Base-by-base conservation (phyloP, 2,113 vertebrate genomes). In the Corythoichthys haematopterus region DNA sequence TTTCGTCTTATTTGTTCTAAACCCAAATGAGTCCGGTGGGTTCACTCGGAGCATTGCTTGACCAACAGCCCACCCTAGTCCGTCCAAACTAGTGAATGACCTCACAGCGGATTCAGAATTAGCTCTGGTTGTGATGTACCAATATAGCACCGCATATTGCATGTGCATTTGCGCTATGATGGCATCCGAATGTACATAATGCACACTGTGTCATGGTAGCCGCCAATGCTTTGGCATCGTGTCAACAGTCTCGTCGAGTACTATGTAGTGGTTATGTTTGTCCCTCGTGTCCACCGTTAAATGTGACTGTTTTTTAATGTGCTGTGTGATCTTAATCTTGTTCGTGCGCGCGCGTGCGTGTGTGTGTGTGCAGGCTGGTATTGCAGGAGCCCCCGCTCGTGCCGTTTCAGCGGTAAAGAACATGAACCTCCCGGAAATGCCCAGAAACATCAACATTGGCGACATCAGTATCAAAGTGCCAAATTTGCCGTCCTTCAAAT, bases 381-480 rank as follows among this genome's bases (percentile, higher is more conserved):
- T 98, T 91, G 96, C 97, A 69, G 97, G 96, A 85, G 97, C 97
- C 77, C 97, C 97, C 87, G 97, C 97, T 85, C 94, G 97, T 84
- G 97, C 97, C 71, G 96, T 99, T 79, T 99, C 97, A 80, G 97
- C 97, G 84, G 97, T 99, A 88, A 99, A 99, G 95, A 99, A 98
- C 93, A 99, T 99, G 95, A 99, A 98, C 84, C 95, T 98, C 74
- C 97, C 97, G 78, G 97, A 99, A 92, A 99, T 99, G 88, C 97
- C 96, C 92, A 94, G 96, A 93, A 99, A 98, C 94, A 99, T 99
- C 93, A 98, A 98, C 93, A 98, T 98, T 91, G 96, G 97, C 90
- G 97, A 98, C 94, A 98, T 98, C 94, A 99, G 95, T 95, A 98
- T 98, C 93, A 98, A 99, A 98, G 97, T 98, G 94, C 96, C 97